Evolutionary conservation across 2,888 invertebrate genomes (phyloP), one percentile per base, ranked within the genome.

Genomic region (Oxyteleia sp.): DNA sequence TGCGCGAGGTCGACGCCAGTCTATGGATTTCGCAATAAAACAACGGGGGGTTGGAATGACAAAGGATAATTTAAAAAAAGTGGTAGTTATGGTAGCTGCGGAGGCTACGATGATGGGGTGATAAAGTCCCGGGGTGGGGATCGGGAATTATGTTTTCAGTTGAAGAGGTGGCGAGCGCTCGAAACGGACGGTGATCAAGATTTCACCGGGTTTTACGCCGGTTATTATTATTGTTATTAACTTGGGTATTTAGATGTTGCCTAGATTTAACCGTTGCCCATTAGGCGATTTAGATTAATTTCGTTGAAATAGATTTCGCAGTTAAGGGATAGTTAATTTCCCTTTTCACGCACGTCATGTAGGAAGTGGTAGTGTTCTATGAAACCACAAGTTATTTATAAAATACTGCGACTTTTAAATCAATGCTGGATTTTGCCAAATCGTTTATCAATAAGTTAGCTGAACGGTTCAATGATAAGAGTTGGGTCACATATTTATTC

Each of bases 61-160:
- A 61, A 72, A 71, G 69, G 59, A 49, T 41, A 26, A 59, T 71
- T 71, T 57, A 18, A 49, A 59, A 71, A 71, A 59, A 35, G 45
- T 51, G 45, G 45, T 55, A 43, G 68, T 68, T 55, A 32, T 55
- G 55, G 43, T 38, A 47, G 41, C 41, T 8, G 41, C 41, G 49
- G 15, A 35, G 18, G 11, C 45, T 18, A 16, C 38, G 49, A 64
- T 49, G 35, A 64, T 49, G 49, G 41, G 55, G 69, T 47, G 45
- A 47, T 57, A 41, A 57, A 41, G 57, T 4, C 23, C 8, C 35
- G 49, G 7, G 13, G 47, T 10, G 47, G 23, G 63, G 47, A 43
- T 49, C 4, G 41, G 64, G 15, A 49, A 49, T 49, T n/a, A 49
- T 64, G 49, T 35, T 64, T 49, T 49, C 35, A n/a, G 35, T 35